Percentiles rank a stretch among this genome's conserved stretches.
phyloP scores from a whole-genome alignment of 2,113 vertebrate genomes.

The Hucho hucho region DNA sequence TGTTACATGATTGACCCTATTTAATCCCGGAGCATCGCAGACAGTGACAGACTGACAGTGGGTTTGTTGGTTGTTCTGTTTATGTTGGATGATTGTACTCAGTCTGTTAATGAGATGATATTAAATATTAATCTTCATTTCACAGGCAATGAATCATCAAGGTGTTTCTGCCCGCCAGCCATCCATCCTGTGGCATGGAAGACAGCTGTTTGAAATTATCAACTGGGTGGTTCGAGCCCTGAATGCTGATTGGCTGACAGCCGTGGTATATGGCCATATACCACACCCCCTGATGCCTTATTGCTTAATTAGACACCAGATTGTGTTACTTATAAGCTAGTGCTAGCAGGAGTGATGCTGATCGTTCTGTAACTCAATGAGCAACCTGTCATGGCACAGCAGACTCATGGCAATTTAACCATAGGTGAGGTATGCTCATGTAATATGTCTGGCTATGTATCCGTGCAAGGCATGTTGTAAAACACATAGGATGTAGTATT shows the following conservation, averaged over 20 bases:
- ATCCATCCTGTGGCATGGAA: slow-evolving; percentile 60
- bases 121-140: slow-evolving; percentile 74
- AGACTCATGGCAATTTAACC: slow-evolving; percentile 51
- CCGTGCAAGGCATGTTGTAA: slow-evolving; percentile 23
- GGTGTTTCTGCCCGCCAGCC: slow-evolving; percentile 56
- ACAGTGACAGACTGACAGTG: neutral
- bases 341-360: slow-evolving; percentile 64
- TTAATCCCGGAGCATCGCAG: neutral
- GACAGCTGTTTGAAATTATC: slow-evolving; percentile 75
- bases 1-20: neutral
- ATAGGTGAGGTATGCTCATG: slow-evolving; percentile 44
- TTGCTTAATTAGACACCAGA: slow-evolving; percentile 67
- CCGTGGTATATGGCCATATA: no score
- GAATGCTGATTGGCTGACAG: no score
- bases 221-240: no score
- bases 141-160: slow-evolving; percentile 70
- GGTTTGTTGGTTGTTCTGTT: slow-evolving; percentile 34
- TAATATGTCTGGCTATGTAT: slow-evolving; percentile 39
- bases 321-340: slow-evolving; percentile 73
- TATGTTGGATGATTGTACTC: slow-evolving; percentile 48
- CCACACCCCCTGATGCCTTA: no score
- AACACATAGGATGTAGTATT: neutral
- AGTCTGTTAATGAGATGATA: slow-evolving; percentile 64
- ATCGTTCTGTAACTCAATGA: slow-evolving; percentile 61
- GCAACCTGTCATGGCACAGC: slow-evolving; percentile 64